Base-by-base conservation (phyloP, 2,888 invertebrate genomes). In the Drosophila nr. perissopoda region DNA sequence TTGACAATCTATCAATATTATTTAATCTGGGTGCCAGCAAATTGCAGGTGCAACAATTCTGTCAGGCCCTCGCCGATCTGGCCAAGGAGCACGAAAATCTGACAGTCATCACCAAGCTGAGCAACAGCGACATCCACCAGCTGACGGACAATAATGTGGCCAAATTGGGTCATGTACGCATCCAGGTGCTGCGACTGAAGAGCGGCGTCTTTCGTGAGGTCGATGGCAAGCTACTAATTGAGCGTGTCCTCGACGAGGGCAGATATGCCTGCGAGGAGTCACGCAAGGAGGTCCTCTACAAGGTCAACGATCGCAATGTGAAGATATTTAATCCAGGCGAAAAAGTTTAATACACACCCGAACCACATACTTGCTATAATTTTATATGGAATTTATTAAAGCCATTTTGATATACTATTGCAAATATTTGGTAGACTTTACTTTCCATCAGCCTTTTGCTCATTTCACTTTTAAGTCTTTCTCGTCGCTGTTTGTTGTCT, bases 161-260 rank as follows among this genome's bases (percentile, higher is more conserved):
- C 74, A 95, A 96, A 91, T 93, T 95, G 86, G 94, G 96, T 5
- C 94, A 96, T 82, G 93, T 96, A 11, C 93, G 95, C 53, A 93
- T 96, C 27, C 95, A 94, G 74, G 94, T 96, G 11, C 94, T 95
- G 62, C 95, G 95, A 46, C 92, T 97, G n/a, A 94, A 94, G 82
- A 96, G 96, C 29, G 97, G 97, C 4, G 94, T 94, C 82, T 96
- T 96, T 88, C 94, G 94, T 18, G 96, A 96, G 92, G 95, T 96
- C 2, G 96, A 96, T 33, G 97, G 97, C 13, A 95, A 94, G 69
- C 93, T 97, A 51, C 93, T 94, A 4, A 92, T 93, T 8, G 88
- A 91, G 31, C 88, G 86, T 7, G 83, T 83, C 8, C 69, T 81
- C 13, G 77, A 82, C 5, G 82, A 88, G 56, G 91, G 86, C 36